A percentile compares a stretch with the other conserved stretches of the same genome.
phyloP scores from a whole-genome alignment of 2,888 invertebrate genomes.

The Morinoia aosen region DNA sequence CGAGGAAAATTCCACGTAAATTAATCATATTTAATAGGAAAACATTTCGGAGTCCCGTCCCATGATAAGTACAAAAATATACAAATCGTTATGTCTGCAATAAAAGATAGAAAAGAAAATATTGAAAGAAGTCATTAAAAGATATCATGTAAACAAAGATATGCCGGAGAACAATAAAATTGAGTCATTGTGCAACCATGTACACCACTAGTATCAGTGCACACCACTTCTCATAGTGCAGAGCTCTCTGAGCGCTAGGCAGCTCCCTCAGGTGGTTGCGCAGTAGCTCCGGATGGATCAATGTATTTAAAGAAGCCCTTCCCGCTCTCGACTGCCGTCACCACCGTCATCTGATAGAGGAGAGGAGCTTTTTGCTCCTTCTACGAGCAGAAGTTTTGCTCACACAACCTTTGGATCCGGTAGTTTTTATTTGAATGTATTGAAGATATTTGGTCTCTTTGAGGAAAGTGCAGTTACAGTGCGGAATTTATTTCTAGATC shows the following conservation, averaged over 20 bases:
- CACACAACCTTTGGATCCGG: neutral
- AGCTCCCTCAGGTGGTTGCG: neutral
- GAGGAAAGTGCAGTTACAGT: neutral
- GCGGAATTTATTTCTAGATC: no score
- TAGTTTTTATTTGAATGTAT: neutral
- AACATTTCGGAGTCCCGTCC: neutral
- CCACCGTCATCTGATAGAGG: neutral
- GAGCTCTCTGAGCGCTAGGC: neutral
- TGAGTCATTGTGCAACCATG: no score
- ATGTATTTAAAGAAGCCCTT: constrained; percentile 39
- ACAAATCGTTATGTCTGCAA: no score
- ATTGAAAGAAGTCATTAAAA: no score
- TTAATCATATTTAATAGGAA: no score
- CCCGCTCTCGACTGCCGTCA: neutral
- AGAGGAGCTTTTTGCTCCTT: neutral
- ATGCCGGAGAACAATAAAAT: no score
- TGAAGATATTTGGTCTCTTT: neutral
- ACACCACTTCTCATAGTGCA: neutral
- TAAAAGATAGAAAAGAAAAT: no score
- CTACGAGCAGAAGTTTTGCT: neutral
- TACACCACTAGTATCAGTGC: neutral
- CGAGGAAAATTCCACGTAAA: no score
- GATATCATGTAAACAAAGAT: no score
- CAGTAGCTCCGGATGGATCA: neutral
- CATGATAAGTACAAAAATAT: no score